phyloP scores from a whole-genome alignment of 1,140 invertebrate species.

The Trachelipus rathkii region DNA sequence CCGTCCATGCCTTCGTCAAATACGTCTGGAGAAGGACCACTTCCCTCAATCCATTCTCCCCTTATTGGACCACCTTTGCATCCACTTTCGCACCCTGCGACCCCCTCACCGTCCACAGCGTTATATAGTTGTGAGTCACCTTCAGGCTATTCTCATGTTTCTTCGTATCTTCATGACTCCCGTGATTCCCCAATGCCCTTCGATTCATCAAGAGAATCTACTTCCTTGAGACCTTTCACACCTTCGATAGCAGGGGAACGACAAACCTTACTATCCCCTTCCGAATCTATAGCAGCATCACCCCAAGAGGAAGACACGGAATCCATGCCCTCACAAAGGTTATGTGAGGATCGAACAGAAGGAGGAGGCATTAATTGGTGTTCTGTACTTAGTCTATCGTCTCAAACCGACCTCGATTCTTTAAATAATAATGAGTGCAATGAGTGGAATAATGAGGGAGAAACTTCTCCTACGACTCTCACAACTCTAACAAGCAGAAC shows the following conservation, averaged over 20 bases:
- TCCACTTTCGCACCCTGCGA: conserved; percentile 49
- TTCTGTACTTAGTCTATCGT: conserved; percentile 77
- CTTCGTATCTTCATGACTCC: conserved; percentile 35
- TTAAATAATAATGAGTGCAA: conserved; percentile 70
- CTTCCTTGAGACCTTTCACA: conserved; percentile 31
- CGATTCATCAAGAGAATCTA: conserved; percentile 46
- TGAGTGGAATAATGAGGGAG: conserved; percentile 47
- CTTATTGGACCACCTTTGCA: conserved; percentile 33
- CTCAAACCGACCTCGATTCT: conserved; percentile 75
- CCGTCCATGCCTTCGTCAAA: conserved; percentile 46
- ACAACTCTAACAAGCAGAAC: not conserved
- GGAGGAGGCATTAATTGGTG: conserved; percentile 75
- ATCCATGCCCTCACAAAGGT: not conserved
- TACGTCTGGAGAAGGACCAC: conserved; percentile 36
- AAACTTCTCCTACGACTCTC: conserved; percentile 2
- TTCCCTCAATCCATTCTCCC: conserved; percentile 40
- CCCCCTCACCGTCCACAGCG: conserved; percentile 49
- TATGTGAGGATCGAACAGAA: conserved; percentile 61
- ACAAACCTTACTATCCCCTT: conserved; percentile 22
- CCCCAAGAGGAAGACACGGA: conserved; percentile 63
- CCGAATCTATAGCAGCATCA: conserved; percentile 57
- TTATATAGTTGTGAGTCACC: conserved; percentile 23
- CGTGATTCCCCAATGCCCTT: conserved; percentile 43
- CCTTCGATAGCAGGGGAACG: conserved; percentile 26
- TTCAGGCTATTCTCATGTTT: conserved; percentile 31